Conservation (phyloP, 2,113 vertebrate genomes). For the Ceyx margarethae region DNA sequence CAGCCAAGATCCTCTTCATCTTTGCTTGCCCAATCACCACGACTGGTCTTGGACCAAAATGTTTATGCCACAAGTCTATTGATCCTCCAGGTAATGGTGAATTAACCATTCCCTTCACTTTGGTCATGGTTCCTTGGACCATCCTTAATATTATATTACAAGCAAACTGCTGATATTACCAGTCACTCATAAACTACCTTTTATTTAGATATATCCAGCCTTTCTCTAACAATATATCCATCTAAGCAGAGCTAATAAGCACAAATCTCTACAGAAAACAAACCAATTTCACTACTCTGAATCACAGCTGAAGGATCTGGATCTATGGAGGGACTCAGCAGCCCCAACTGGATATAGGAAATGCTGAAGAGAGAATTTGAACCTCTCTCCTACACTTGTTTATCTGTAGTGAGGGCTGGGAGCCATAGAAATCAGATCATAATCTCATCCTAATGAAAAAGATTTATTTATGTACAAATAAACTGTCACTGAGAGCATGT, state of each 20-base stretch:
- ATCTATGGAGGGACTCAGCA: neutral
- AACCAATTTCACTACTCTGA: too few relatives aligned
- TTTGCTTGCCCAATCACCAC: neutral
- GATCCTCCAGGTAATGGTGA: neutral
- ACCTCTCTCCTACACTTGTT: neutral
- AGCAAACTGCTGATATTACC: neutral
- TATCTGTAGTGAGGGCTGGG: neutral
- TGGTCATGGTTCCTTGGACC: neutral
- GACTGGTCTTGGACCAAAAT: neutral
- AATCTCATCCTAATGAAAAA: neutral
- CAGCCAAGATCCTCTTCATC: neutral
- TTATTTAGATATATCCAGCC: neutral
- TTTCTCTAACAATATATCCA: neutral
- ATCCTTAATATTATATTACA: neutral
- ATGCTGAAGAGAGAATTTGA: neutral
- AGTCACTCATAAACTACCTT: neutral
- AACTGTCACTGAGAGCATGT: neutral
- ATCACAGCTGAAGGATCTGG: neutral
- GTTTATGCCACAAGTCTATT: neutral
- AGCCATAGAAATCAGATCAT: neutral
- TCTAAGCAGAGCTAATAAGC: neutral
- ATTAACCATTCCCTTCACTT: neutral
- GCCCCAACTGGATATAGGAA: neutral
- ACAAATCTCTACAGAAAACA: neutral
- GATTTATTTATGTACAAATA: neutral